Percentiles rank a stretch among this genome's conserved stretches.
Evolutionary conservation across 2,888 invertebrate species (phyloP).

Genomic region (Epistrophe grossulariae): DNA sequence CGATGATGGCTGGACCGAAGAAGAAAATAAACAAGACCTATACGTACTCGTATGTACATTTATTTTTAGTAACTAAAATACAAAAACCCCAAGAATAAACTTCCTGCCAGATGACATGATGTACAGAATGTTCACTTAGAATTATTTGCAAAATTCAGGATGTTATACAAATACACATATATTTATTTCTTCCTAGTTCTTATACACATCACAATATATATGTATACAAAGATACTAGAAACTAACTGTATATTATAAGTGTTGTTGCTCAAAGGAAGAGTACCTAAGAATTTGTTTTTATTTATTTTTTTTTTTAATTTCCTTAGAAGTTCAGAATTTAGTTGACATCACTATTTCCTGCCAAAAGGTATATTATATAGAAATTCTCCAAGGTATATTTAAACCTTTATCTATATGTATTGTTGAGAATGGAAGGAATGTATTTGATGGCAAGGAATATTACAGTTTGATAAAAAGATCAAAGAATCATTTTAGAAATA

Average conservation of each 20-base stretch:
- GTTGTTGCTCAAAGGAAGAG: not conserved
- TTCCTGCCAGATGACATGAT: not conserved
- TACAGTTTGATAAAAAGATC: conserved; percentile 1
- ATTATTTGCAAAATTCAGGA: not conserved
- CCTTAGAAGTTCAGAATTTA: not conserved
- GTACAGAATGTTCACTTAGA: not conserved
- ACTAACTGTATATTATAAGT: not conserved
- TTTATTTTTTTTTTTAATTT: not conserved
- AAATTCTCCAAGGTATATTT: conserved; percentile 1
- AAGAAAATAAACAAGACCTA: not conserved
- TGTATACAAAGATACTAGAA: too few relatives aligned
- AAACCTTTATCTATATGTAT: not conserved
- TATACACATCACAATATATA: not conserved
- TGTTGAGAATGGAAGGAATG: not conserved
- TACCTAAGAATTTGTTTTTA: too few relatives aligned
- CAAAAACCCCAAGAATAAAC: not conserved
- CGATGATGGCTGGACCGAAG: not conserved
- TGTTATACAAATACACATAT: not conserved
- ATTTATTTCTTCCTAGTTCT: not conserved
- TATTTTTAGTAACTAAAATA: not conserved
- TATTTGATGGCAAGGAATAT: conserved; percentile 8
- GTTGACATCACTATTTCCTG: conserved; percentile 30
- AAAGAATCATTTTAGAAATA: not conserved
- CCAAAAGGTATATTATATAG: not conserved
- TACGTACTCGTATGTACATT: not conserved